Evolutionary conservation across 2,113 vertebrate genomes (phyloP), one percentile per base, ranked within the genome.

Genomic region (Choloepus hoffmanni): DNA sequence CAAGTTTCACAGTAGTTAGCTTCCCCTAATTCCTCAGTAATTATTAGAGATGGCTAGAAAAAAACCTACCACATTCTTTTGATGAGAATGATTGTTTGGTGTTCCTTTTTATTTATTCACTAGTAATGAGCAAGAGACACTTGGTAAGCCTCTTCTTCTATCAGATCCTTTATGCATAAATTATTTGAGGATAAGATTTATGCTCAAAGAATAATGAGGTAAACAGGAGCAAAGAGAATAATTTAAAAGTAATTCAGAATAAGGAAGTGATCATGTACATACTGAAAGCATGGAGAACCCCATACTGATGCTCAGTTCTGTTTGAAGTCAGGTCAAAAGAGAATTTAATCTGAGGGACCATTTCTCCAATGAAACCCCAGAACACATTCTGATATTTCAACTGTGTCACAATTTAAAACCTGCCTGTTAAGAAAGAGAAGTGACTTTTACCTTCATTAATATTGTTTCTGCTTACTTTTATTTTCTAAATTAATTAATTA

Each of bases 171-270:
- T 92, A 92, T 0, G 48, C 90, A 96, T 97, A 97, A 85, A 96
- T 97, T 96, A 97, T 97, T 93, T 96, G 96, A 97, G 87, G 76
- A 60, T 97, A 95, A 96, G 95, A 96, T 97, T 97, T 96, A 96
- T 90, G 84, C 86, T 97, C 91, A 90, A 94, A 97, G 95, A 97
- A 97, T 97, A 97, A 97, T 93, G 93, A 97, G 86, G 94, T 96
- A 97, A 97, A 97, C 95, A 97, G 95, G 89, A 95, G 96, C 94
- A 95, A 96, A 96, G 94, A 94, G 92, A 96, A 97, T 97, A 93
- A 95, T 97, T 97, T 94, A 95, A 96, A 96, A 95, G 91, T 89
- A 90, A 96, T 94, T 97, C 93, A 87, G 88, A 96, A 95, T 70
- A 97, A 96, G 84, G 72, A 92, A 94, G 65, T 82, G 79, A 97